phyloP scores from a whole-genome alignment of 2,888 invertebrate genomes.

The Xestobium rufovillosum region DNA sequence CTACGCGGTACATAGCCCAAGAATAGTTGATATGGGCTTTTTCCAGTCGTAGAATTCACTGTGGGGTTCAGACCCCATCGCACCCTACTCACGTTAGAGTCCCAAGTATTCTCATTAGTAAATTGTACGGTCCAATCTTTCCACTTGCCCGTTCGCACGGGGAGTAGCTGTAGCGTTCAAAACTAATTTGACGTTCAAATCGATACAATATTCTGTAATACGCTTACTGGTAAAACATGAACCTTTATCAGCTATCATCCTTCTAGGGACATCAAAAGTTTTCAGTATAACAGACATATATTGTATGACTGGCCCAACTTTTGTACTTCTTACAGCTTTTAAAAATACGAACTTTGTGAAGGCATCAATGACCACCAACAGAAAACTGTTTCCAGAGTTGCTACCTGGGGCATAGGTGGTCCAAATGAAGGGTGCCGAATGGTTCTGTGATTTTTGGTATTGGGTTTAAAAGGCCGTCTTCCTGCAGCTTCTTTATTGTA shows the following conservation, averaged over 20 bases:
- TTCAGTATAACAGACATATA: constrained; percentile 5
- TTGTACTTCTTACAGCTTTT: constrained; percentile 29
- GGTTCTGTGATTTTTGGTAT: no score
- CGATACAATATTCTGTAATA: constrained; percentile 20
- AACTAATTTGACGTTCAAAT: constrained; percentile 22
- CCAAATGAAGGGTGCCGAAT: no score
- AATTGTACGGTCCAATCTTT: constrained; percentile 23
- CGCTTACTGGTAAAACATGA: constrained; percentile 17
- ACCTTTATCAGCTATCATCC: constrained; percentile 22
- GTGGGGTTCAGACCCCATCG: constrained; percentile 24
- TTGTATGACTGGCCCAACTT: no score
- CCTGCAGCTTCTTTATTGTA: no score
- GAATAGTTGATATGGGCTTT: constrained; percentile 23
- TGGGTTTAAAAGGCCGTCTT: no score
- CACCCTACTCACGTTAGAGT: constrained; percentile 19
- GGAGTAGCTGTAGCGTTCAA: constrained; percentile 27
- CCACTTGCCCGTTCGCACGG: constrained; percentile 29
- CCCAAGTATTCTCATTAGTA: constrained; percentile 24
- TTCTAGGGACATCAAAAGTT: constrained; percentile 17
- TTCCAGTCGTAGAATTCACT: constrained; percentile 22
- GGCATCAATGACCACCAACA: constrained; percentile 33
- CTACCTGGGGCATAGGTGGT: no score
- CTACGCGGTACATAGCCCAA: no score
- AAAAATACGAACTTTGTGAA: constrained; percentile 36
- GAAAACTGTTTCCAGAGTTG: constrained; percentile 28